Base-by-base conservation (phyloP, 2,113 vertebrate genomes). In the Bostrychus sinensis region DNA sequence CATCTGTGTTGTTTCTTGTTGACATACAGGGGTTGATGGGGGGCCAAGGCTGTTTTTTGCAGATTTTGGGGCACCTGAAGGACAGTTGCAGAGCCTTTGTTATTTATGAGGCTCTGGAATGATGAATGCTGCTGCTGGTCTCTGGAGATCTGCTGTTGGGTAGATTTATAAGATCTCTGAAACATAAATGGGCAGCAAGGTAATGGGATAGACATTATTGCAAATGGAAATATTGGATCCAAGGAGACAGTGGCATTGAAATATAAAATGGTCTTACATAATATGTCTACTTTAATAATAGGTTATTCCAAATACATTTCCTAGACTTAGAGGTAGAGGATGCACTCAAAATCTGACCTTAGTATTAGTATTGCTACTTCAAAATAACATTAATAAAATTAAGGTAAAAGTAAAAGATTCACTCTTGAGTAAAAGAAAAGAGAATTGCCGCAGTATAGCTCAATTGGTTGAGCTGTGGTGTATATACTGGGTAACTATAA, bases 21-120 rank as follows among this genome's bases (percentile, higher is more conserved):
- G 67, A 77, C 36, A 41, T 17, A 22, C 0, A 5, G 0, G 16
- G 56, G 25, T 34, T 37, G 20, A n/a, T 0, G 9, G 0, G 20
- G 58, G 20, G 16, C 11, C 3, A 4, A 0, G 23, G 62, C 37
- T 65, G 20, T 48, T 48, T 53, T 62, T 64, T 56, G 57, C 38
- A 51, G 48, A 39, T 43, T 70, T 67, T 50, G 28, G 32, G 17
- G 57, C 34, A 66, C 28, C 22, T 70, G 53, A 73, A 64, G 43
- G 73, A 71, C 63, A 63, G 20, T 59, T 80, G 16, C 28, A 30
- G 53, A 28, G 17, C 62, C 39, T 71, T 80, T 41, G 48, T 37
- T 64, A 56, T 80, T 78, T 77, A 78, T 62, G 43, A 70, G 50
- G 20, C 43, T 60, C 79, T 68, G 34, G 66, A 81, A 45, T 68